These are phyloP conservation scores for Hylaea fasciaria DNA, from an alignment of 2,888 invertebrate species.

Conservation along the genomic window DNA sequence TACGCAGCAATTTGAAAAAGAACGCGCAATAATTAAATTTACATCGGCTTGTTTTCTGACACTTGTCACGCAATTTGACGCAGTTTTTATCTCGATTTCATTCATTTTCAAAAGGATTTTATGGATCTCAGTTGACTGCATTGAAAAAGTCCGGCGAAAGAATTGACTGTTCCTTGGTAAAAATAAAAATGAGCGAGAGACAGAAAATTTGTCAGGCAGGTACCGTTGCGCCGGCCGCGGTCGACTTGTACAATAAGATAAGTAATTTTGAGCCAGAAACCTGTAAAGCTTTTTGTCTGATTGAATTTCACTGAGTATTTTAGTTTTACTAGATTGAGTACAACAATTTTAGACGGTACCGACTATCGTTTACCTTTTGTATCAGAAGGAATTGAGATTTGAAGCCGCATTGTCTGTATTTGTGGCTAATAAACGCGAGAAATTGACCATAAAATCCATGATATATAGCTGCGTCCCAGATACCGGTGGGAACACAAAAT, in stretches of 20 bases:
- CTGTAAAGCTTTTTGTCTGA: conserved; percentile 39
- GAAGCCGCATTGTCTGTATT: conserved; percentile 35
- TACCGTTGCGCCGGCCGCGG: conserved; percentile 59
- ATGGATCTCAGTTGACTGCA: conserved; percentile 23
- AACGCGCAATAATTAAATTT: conserved; percentile 28
- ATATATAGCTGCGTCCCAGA: conserved; percentile 59
- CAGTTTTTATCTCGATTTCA: conserved; percentile 31
- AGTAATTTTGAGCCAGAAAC: conserved; percentile 45
- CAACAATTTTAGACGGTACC: conserved; percentile 7
- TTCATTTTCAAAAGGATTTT: conserved; percentile 31
- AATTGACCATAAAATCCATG: conserved; percentile 56
- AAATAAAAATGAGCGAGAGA: conserved; percentile 25
- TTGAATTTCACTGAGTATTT: conserved; percentile 38
- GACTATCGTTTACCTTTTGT: neutral
- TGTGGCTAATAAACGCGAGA: conserved; percentile 35
- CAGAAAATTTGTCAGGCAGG: conserved; percentile 45
- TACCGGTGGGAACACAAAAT: conserved; percentile 59
- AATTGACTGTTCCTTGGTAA: conserved; percentile 25
- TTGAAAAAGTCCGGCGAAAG: conserved; percentile 24
- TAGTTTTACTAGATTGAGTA: conserved; percentile 12
- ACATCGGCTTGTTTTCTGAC: conserved; percentile 20
- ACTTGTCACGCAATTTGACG: conserved; percentile 29
- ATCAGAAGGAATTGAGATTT: conserved; percentile 4
- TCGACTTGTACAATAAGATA: conserved; percentile 53
- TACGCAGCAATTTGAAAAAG: conserved; percentile 8